These are phyloP conservation scores for Microcebus ravelobensis DNA, from an alignment of 2,113 vertebrate species.

Conservation along the genomic window DNA sequence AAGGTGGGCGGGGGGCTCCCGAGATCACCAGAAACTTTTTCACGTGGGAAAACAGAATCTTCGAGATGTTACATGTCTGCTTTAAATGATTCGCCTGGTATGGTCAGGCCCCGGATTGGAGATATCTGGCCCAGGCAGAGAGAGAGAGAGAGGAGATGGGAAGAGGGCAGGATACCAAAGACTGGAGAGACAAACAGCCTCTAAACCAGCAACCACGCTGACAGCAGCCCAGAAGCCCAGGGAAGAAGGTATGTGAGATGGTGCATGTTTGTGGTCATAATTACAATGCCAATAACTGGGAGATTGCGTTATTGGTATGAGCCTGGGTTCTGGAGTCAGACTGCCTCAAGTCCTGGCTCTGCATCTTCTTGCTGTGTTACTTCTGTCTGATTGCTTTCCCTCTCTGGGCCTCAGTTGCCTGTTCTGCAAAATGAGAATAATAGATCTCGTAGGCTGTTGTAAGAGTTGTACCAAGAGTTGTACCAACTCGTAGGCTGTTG, in stretches of 20 bases:
- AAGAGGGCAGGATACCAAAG: neutral
- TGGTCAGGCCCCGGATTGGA: neutral
- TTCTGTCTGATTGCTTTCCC: neutral
- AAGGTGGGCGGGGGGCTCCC: neutral
- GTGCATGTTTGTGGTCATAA: no score
- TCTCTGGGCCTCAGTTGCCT: neutral
- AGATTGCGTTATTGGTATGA: neutral
- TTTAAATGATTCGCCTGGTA: neutral
- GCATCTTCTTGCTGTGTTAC: neutral
- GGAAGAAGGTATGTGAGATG: no score
- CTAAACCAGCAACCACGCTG: neutral
- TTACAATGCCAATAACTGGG: neutral
- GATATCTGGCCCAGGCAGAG: neutral
- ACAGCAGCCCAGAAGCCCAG: neutral
- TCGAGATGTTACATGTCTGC: neutral
- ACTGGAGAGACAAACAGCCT: no score
- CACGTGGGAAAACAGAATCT: neutral
- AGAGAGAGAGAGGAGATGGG: neutral
- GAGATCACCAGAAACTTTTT: neutral
- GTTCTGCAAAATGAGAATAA: neutral
- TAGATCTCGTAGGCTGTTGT: neutral
- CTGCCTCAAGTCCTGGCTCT: neutral
- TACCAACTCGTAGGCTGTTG: neutral
- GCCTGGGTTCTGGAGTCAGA: neutral
- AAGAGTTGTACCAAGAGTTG: neutral